Evolutionary conservation across 2,888 invertebrate species (phyloP).

Genomic region (Nomada ruficornis): DNA sequence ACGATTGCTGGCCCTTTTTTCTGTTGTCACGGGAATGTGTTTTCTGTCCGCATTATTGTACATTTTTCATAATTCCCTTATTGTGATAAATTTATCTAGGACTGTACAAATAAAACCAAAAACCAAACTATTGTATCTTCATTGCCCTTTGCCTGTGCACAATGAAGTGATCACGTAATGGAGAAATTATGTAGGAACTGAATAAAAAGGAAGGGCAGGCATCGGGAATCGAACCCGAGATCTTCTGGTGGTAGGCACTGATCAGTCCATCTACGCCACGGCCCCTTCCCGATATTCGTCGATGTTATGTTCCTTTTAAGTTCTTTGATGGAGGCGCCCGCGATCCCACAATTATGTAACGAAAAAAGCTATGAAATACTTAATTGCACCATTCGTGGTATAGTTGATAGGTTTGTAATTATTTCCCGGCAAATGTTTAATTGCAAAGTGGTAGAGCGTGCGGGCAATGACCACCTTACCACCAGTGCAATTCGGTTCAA

Average conservation of each 20-base stretch:
- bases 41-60: constrained; percentile 57
- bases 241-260: too few relatives aligned
- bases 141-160: not conserved
- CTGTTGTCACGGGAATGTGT: constrained; percentile 48
- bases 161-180: not conserved
- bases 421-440: not conserved
- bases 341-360: too few relatives aligned
- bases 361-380: not conserved
- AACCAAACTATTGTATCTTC: constrained; percentile 34
- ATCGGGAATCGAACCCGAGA: too few relatives aligned
- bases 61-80: constrained; percentile 67
- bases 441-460: constrained; percentile 34
- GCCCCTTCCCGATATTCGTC: too few relatives aligned
- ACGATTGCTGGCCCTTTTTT: constrained; percentile 38
- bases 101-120: constrained; percentile 67
- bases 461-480: constrained; percentile 38
- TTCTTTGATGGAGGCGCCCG: too few relatives aligned
- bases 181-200: too few relatives aligned
- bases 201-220: too few relatives aligned
- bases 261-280: too few relatives aligned
- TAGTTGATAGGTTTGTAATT: not conserved
- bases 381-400: not conserved
- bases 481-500: constrained; percentile 56
- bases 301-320: too few relatives aligned
- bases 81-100: constrained; percentile 70